Evolutionary conservation across 1,140 invertebrate species (phyloP), one percentile per base, ranked within the genome.

Genomic region (Bombus sylvicola): DNA sequence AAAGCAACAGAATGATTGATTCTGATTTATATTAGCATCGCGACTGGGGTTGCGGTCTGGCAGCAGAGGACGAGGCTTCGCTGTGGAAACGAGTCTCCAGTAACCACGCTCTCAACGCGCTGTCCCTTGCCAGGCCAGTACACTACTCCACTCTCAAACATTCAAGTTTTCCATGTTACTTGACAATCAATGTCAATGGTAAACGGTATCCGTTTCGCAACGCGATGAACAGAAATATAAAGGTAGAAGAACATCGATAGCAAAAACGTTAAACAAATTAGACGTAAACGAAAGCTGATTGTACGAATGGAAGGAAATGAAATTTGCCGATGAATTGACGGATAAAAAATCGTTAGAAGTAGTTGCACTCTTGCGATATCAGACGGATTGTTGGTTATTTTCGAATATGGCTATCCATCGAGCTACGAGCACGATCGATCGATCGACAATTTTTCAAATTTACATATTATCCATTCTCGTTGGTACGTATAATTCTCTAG

Each of bases 51-150:
- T 97, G 97, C 88, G 98, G 98, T 95, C 96, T 98, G 92, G 97
- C 97, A 91, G 97, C 97, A 76, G 97, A 98, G 92, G 97, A 97
- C 94, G 94, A 95, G 84, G 94, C 94, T 94, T 97, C 98, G 92
- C 96, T 98, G 89, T 98, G 98, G 98, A 98, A 98, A 96, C 97
- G 98, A 95, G 98, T 98, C 85, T 98, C 98, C 91, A 96, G 97
- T 94, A 96, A 98, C 93, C 98, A 97, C 94, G 98, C 98, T 90
- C 96, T 98, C 92, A 98, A 98, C 92, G 98, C 98, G 90, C 96
- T 98, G 93, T 98, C 98, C 90, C 96, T 98, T 93, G 98, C 98
- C 94, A 97, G 95, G 94, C 98, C 92, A 97, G 97, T 95, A 97
- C 97, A 95, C 97, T 97, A 87, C 41, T 90, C 76, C 81, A 82